Evolutionary conservation across 1,140 invertebrate genomes (phyloP), one percentile per base, ranked within the genome.

Genomic region (Nasonia longicornis): DNA sequence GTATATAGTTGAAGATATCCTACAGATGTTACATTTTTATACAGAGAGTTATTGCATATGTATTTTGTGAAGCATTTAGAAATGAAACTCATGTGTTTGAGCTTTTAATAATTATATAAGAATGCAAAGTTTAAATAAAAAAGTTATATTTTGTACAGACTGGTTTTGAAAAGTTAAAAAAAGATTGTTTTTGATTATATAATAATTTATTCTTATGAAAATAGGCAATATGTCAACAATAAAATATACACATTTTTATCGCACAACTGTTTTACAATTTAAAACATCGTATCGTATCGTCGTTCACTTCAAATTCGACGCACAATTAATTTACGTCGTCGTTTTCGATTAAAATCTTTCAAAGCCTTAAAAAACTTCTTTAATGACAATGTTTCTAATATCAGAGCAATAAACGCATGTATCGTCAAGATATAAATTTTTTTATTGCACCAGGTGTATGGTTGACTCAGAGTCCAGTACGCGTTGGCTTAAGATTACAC

Each of bases 191-290:
- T 73, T 48, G 22, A 72, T 77, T 78, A 29, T 77, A 79, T 82
- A 82, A 69, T 82, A 86, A 85, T 86, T 87, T 88, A 87, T 87
- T 88, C 79, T 83, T 87, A 87, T 85, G 83, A 88, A 88, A 88
- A 88, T 88, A 88, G 82, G 81, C 84, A 87, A 85, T 84, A 84
- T 83, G 38, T 86, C 77, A 88, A 87, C 86, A 87, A 86, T 86
- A 85, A 86, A 87, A 83, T 86, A 76, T 82, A 82, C 10, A 77
- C 52, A 75, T 74, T 80, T 70, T 31, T 66, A 84, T 83, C 20
- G 20, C n/a, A 79, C n/a, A 79, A 79, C 66, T 38, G 14, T 79
- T 74, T 74, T 81, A 79, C 64, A 79, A 74, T 82, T 73, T 74
- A 38, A 78, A 69, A 82, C 73, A 69, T 69, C 22, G 48, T 52